These are phyloP conservation scores for Herminia tarsipennalis DNA, from an alignment of 2,888 invertebrate species.

Conservation along the genomic window DNA sequence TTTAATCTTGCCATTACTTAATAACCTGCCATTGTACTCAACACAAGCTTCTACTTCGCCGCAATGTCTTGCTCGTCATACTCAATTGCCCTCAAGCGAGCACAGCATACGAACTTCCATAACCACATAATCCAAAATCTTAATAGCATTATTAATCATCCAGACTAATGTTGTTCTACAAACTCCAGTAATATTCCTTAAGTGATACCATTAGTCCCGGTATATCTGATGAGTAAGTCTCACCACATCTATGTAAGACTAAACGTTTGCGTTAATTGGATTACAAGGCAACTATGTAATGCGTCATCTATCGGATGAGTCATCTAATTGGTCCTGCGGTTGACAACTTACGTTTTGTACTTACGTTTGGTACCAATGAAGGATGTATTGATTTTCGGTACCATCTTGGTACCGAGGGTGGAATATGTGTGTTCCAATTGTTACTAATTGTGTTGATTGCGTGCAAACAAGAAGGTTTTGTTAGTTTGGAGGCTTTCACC, in stretches of 20 bases:
- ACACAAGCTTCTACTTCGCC: too few species aligned
- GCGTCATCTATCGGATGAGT: slow-evolving; percentile 28
- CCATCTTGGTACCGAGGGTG: not conserved
- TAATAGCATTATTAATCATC: not conserved
- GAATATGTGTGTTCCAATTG: too few species aligned
- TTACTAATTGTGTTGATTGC: too few species aligned
- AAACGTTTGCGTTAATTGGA: slow-evolving; percentile 26
- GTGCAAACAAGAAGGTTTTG: too few species aligned
- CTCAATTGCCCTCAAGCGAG: too few species aligned
- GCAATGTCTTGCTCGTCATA: too few species aligned
- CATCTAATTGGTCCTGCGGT: slow-evolving; percentile 23
- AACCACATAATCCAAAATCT: too few species aligned
- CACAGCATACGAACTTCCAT: too few species aligned
- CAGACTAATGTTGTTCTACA: not conserved
- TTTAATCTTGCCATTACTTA: too few species aligned
- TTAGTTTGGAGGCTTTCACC: too few species aligned
- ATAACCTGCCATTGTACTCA: too few species aligned
- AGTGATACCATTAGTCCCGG: not conserved
- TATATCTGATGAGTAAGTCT: slow-evolving; percentile 12
- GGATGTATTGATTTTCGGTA: slow-evolving; percentile 8
- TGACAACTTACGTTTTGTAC: too few species aligned
- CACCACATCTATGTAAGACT: slow-evolving; percentile 18
- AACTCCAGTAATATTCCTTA: not conserved
- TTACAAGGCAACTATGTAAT: slow-evolving; percentile 25
- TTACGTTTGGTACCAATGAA: not conserved